Conservation (phyloP, 2,888 invertebrate genomes). For the Idaea straminata region DNA sequence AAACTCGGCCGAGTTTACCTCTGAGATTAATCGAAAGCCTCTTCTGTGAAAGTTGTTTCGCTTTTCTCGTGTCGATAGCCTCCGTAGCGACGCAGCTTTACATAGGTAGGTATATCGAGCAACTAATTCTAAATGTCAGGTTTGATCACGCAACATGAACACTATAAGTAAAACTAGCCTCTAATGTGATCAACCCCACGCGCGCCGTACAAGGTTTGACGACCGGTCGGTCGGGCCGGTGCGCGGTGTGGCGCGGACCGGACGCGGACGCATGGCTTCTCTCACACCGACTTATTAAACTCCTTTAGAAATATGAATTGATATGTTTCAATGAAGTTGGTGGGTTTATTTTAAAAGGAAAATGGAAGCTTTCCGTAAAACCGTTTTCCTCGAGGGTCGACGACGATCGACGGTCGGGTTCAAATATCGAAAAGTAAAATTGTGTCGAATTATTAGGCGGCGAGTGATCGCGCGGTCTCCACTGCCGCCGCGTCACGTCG, state of each 20-base stretch:
- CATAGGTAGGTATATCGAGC: too few relatives aligned
- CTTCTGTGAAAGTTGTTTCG: conserved; percentile 14
- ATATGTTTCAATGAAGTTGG: neutral
- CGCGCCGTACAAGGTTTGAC: too few relatives aligned
- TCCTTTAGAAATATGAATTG: neutral
- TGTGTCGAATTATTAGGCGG: neutral
- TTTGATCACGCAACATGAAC: too few relatives aligned
- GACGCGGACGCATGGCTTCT: neutral
- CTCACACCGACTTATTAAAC: neutral
- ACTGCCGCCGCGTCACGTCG: neutral
- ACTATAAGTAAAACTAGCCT: too few relatives aligned
- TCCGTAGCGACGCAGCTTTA: too few relatives aligned
- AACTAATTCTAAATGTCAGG: too few relatives aligned
- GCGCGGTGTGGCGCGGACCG: neutral
- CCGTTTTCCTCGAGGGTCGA: neutral
- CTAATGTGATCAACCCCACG: too few relatives aligned
- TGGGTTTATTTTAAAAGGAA: neutral
- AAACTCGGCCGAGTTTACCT: conserved; percentile 48
- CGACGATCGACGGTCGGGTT: neutral
- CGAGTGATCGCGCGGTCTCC: neutral
- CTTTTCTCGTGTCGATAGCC: neutral
- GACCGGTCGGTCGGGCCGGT: too few relatives aligned
- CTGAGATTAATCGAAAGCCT: conserved; percentile 60
- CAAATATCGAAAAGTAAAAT: neutral
- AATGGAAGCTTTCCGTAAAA: neutral